phyloP scores from a whole-genome alignment of 2,797 vertebrate genomes.

The Syngnathus rostellatus region DNA sequence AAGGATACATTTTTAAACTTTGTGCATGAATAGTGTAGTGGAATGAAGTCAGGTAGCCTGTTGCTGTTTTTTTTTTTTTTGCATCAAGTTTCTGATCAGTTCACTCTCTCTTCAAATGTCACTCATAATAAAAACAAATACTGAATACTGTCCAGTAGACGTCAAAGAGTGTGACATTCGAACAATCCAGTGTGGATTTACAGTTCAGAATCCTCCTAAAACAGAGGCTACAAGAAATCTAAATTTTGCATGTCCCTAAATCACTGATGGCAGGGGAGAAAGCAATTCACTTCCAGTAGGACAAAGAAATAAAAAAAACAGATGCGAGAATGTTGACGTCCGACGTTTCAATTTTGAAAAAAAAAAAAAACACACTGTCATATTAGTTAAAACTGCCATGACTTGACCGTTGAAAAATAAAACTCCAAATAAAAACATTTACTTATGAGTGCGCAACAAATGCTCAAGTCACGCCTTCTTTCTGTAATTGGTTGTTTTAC shows the following conservation, averaged over 20 bases:
- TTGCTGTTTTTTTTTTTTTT: neutral
- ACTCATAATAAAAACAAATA: neutral
- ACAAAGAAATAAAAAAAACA: neutral
- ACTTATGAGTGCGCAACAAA: neutral
- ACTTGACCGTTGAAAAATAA: neutral
- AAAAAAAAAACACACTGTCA: neutral
- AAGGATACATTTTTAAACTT: neutral
- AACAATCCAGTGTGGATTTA: constrained; percentile 18
- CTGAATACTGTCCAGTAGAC: neutral
- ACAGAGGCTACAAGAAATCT: constrained; percentile 46
- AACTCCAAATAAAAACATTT: neutral
- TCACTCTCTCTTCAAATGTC: neutral
- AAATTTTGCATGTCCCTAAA: neutral
- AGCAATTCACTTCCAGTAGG: neutral
- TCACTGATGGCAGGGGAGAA: neutral
- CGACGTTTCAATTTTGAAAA: neutral
- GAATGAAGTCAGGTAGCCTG: neutral
- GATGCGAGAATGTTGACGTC: neutral
- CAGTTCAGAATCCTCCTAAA: constrained; percentile 51
- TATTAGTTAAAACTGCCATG: neutral
- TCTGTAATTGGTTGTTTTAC: neutral
- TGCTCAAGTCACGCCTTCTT: neutral
- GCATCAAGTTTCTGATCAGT: neutral
- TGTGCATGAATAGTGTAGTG: neutral
- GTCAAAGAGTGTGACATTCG: neutral